These are phyloP conservation scores for Amblyopsis rosae DNA, from an alignment of 2,113 vertebrate species.

Conservation along the genomic window DNA sequence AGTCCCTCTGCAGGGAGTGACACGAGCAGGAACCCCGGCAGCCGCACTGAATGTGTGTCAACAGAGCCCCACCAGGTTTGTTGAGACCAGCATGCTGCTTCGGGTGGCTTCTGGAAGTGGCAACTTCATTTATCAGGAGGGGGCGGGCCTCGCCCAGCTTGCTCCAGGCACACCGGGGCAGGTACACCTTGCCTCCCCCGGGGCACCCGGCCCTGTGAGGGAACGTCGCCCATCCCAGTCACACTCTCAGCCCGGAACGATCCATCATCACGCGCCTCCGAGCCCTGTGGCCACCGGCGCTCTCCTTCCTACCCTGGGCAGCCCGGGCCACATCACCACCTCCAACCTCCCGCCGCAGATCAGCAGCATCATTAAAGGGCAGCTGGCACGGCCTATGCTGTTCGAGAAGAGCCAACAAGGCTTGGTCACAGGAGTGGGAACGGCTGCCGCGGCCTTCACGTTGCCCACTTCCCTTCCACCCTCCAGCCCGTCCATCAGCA, in stretches of 20 bases:
- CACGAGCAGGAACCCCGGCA: slow-evolving; percentile 77
- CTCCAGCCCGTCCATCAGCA: slow-evolving; percentile 87
- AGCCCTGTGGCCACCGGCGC: slow-evolving; percentile 83
- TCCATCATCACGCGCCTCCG: slow-evolving; percentile 89
- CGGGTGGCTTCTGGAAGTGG: slow-evolving; percentile 80
- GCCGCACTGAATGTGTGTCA: slow-evolving; percentile 81
- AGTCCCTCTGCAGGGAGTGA: slow-evolving; percentile 79
- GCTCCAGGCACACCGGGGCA: slow-evolving; percentile 78
- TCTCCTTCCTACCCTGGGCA: slow-evolving; percentile 79
- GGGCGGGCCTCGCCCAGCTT: slow-evolving; percentile 84
- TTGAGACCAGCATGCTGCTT: slow-evolving; percentile 86
- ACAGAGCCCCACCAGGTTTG: slow-evolving; percentile 86
- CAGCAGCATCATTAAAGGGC: slow-evolving; percentile 91
- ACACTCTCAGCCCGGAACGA: slow-evolving; percentile 90
- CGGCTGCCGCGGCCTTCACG: slow-evolving; percentile 77
- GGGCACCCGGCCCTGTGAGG: slow-evolving; percentile 72
- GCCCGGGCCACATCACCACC: slow-evolving; percentile 87
- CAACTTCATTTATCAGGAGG: slow-evolving; percentile 90
- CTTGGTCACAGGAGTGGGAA: slow-evolving; percentile 79
- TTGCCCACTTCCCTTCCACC: slow-evolving; percentile 85
- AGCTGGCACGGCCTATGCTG: slow-evolving; percentile 83
- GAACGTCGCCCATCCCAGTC: slow-evolving; percentile 88
- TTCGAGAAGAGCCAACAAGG: slow-evolving; percentile 83
- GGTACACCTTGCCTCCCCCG: slow-evolving; percentile 81
- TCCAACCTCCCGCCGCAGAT: slow-evolving; percentile 90